Conservation (phyloP, 2,888 invertebrate genomes). For the Eulithis prunata region DNA sequence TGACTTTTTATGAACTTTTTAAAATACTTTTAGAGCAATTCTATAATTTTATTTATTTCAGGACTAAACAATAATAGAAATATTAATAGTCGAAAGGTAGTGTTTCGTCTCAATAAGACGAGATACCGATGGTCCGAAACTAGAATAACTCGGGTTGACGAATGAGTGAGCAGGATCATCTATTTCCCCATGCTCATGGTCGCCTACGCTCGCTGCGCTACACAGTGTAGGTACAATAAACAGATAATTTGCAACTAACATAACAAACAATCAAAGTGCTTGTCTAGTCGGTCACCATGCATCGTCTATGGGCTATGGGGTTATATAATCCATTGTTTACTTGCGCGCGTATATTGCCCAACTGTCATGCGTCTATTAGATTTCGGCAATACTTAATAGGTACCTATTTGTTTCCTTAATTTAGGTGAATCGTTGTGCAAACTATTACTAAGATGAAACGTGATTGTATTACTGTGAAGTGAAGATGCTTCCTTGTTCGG, state of each 20-base stretch:
- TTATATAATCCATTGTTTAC: conserved; percentile 28
- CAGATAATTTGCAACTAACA: conserved; percentile 3
- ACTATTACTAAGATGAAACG: background rate
- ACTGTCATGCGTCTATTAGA: conserved; percentile 10
- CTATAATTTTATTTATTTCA: too few relatives aligned
- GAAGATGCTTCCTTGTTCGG: background rate
- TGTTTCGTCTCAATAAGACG: too few relatives aligned
- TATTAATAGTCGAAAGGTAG: too few relatives aligned
- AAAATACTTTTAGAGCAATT: too few relatives aligned
- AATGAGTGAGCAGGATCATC: background rate
- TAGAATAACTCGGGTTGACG: background rate
- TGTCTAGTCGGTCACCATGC: conserved; percentile 14
- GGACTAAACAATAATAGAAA: too few relatives aligned
- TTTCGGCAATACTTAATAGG: conserved; percentile 20
- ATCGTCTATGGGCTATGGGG: conserved; percentile 1
- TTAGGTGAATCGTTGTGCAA: conserved; percentile 4
- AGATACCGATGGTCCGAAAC: too few relatives aligned
- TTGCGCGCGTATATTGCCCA: conserved; percentile 6
- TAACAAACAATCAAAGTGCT: conserved; percentile 19
- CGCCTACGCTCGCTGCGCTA: conserved; percentile 5
- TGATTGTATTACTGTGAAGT: too few relatives aligned
- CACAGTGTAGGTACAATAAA: conserved; percentile 5
- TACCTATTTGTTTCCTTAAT: conserved; percentile 6
- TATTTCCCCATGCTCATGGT: background rate
- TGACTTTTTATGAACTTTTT: too few relatives aligned